phyloP scores from a whole-genome alignment of 2,888 invertebrate genomes.

The Ichneumoninae sp. region DNA sequence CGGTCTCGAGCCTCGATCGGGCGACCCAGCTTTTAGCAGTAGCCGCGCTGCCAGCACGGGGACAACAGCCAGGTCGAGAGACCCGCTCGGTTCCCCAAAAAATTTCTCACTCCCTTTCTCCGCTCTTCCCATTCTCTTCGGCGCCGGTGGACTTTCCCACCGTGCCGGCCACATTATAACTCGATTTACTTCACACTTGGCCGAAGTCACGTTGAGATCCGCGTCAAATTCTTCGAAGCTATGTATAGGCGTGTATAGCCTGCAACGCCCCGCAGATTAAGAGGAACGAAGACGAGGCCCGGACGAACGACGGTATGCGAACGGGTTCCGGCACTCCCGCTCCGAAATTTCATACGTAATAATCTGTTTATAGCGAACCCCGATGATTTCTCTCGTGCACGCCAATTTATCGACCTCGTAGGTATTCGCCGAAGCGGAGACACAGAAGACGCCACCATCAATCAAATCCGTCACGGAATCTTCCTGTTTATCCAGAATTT shows the following conservation, averaged over 20 bases:
- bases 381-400: background rate
- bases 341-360: background rate
- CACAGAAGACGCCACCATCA: background rate
- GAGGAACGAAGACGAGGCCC: background rate
- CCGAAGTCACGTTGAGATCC: slow-evolving; percentile 42
- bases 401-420: background rate
- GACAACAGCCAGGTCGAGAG: slow-evolving; percentile 11
- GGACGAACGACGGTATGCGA: background rate
- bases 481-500: background rate
- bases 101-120: slow-evolving; percentile 47
- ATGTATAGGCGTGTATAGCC: background rate
- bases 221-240: slow-evolving; percentile 39
- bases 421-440: background rate
- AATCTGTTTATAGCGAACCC: slow-evolving; percentile 31
- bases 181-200: slow-evolving; percentile 51
- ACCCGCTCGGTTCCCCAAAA: slow-evolving; percentile 1
- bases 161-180: slow-evolving; percentile 48
- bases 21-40: slow-evolving; percentile 25
- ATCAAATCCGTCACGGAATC: background rate
- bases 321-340: slow-evolving; percentile 20
- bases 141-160: slow-evolving; percentile 34
- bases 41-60: slow-evolving; percentile 2
- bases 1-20: slow-evolving; percentile 19
- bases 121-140: slow-evolving; percentile 9
- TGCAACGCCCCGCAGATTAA: background rate